Evolutionary conservation across 2,888 invertebrate species (phyloP).

Genomic region (Aquatica leii): DNA sequence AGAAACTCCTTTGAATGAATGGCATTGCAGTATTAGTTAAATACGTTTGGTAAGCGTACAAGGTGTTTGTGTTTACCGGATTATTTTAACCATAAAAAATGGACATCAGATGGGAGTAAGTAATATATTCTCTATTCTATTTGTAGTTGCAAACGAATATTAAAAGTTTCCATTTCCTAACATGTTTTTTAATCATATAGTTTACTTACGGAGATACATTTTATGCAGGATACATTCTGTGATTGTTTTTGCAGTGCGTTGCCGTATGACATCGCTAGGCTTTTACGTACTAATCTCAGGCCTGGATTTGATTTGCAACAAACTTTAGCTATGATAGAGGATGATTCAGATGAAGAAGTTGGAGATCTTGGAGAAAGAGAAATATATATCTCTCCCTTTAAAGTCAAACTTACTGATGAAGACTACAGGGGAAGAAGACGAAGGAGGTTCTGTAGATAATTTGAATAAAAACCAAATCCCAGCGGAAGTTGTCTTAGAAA

Average conservation of each 20-base stretch:
- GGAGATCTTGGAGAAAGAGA: background rate
- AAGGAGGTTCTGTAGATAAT: background rate
- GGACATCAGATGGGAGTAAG: slow-evolving; percentile 2
- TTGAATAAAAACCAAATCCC: background rate
- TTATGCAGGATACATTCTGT: background rate
- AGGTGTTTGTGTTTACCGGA: background rate
- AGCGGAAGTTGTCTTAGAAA: too few species aligned
- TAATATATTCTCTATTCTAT: background rate
- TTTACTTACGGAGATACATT: background rate
- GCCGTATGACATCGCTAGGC: background rate
- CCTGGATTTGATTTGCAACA: background rate
- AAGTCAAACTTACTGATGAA: background rate
- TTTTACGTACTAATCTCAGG: background rate
- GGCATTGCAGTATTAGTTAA: background rate
- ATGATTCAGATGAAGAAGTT: background rate
- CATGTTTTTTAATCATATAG: slow-evolving; percentile 1
- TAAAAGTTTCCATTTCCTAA: background rate
- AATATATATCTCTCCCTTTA: background rate
- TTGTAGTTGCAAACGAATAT: background rate
- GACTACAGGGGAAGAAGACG: background rate
- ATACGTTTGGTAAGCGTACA: background rate
- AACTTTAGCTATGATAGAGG: background rate
- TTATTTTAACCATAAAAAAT: slow-evolving; percentile 1
- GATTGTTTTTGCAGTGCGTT: background rate
- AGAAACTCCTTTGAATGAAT: background rate